Base-by-base conservation (phyloP, 2,888 invertebrate genomes). In the Thereva unica region DNA sequence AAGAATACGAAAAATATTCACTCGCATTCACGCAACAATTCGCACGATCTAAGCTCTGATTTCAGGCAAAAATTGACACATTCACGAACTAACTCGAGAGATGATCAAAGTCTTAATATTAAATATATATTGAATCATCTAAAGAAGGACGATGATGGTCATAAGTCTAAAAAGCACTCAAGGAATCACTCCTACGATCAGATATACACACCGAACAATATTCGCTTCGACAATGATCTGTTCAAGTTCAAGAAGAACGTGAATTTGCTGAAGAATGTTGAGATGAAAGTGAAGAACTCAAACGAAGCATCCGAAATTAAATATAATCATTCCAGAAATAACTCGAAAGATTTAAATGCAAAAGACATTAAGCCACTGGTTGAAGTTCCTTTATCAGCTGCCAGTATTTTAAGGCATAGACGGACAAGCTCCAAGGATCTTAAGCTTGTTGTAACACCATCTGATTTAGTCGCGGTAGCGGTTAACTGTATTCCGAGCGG, bases 341-440 rank as follows among this genome's bases (percentile, higher is more conserved):
- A 81, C 75, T 85, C 85, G 67, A 80, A 80, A 74, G 80, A 80
- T 72, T 72, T 65, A 52, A 49, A 41, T 63, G 37, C 42, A 8
- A 57, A 59, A 34, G 57, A 66, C 8, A 55, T 65, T 23, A 67
- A 67, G 44, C 68, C 67, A 1, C 56, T 71, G 8, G 70, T 69
- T 23, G 70, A 71, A 61, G 70, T 70, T 57, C 68, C 69, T 10
- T 47, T 66, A 49, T 71, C 73, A 47, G 73, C 76, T 9, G 70
- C 78, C 40, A 78, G 75, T 68, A 80, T 80, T 49, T 77, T 87
- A 69, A 82, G 87, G 1, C 87, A 87, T 78, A 83, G 87, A 4
- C 83, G 87, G 73, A 86, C 86, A 47, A 84, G 84, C 73, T 86
- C 86, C n/a, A 83, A 82, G 73, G 87, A 87, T 73, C 73, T 80